phyloP scores from a whole-genome alignment of 2,888 invertebrate species.

The Drosophila sordidula region DNA sequence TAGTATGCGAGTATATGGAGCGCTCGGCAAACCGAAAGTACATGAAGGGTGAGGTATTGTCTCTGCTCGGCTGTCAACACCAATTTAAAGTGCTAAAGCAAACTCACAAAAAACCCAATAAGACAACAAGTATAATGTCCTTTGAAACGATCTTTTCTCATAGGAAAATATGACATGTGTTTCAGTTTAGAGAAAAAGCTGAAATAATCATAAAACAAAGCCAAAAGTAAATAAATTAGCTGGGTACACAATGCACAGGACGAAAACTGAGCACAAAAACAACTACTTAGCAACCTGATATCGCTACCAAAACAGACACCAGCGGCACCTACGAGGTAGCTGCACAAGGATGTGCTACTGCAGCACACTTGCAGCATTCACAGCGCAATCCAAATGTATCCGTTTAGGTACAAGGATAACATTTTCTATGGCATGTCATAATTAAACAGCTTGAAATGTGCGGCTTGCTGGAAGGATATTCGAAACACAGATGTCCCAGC shows the following conservation, averaged over 20 bases:
- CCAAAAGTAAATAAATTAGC: constrained; percentile 71
- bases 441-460: constrained; percentile 71
- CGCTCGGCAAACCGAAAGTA: constrained; percentile 33
- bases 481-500: constrained; percentile 37
- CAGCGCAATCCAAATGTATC: constrained; percentile 52
- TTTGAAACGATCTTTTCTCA: constrained; percentile 16
- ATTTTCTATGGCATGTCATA: constrained; percentile 79
- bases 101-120: constrained; percentile 35
- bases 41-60: constrained; percentile 71
- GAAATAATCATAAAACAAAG: constrained; percentile 30
- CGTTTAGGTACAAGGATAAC: constrained; percentile 72
- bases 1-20: constrained; percentile 51
- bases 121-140: constrained; percentile 30
- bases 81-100: constrained; percentile 78
- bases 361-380: constrained; percentile 29
- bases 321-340: constrained; percentile 39
- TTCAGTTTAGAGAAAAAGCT: constrained; percentile 45
- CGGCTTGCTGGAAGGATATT: constrained; percentile 64
- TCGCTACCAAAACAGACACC: constrained; percentile 24
- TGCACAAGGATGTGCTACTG: constrained; percentile 60
- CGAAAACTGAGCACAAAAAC: constrained; percentile 22
- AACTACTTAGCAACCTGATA: constrained; percentile 66
- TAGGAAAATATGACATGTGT: constrained; percentile 44
- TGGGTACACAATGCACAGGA: constrained; percentile 33
- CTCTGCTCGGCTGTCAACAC: constrained; percentile 83